Percentiles rank a stretch among this genome's conserved stretches.
Evolutionary conservation across 1,140 invertebrate genomes (phyloP).

Genomic region (Aplysia californica): DNA sequence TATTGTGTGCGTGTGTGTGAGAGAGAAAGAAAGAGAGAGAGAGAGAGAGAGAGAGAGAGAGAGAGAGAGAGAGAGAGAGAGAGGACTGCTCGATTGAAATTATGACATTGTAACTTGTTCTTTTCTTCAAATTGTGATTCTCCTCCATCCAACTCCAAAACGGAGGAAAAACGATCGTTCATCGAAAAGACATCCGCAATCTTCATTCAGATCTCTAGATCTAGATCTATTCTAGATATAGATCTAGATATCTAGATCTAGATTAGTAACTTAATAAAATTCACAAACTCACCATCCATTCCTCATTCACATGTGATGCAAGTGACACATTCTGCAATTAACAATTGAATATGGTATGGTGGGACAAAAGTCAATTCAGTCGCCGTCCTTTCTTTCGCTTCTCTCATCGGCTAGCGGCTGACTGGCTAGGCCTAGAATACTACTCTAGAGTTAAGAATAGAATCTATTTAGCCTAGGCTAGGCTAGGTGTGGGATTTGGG

Average conservation of each 20-base stretch:
- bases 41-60: slow-evolving; percentile 1
- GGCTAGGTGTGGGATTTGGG: not conserved
- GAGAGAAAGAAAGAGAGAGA: not conserved
- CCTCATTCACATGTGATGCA: not conserved
- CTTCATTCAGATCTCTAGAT: too few species aligned
- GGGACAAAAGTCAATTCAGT: not conserved
- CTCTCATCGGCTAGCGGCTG: not conserved
- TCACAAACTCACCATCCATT: not conserved
- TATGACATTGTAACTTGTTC: too few species aligned
- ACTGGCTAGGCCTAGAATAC: not conserved
- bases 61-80: not conserved
- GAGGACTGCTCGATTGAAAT: too few species aligned
- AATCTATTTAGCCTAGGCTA: not conserved
- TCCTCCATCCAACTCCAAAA: too few species aligned
- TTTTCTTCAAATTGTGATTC: too few species aligned
- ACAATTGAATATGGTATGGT: not conserved
- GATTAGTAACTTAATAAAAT: not conserved
- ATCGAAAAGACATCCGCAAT: too few species aligned
- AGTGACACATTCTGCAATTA: not conserved
- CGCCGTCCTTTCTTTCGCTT: not conserved
- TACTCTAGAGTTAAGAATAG: not conserved
- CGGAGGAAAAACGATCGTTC: too few species aligned
- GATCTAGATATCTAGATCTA: too few species aligned
- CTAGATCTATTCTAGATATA: too few species aligned
- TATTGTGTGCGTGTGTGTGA: not conserved